Conservation (phyloP, 2,113 vertebrate species). For the Chroicocephalus ridibundus region DNA sequence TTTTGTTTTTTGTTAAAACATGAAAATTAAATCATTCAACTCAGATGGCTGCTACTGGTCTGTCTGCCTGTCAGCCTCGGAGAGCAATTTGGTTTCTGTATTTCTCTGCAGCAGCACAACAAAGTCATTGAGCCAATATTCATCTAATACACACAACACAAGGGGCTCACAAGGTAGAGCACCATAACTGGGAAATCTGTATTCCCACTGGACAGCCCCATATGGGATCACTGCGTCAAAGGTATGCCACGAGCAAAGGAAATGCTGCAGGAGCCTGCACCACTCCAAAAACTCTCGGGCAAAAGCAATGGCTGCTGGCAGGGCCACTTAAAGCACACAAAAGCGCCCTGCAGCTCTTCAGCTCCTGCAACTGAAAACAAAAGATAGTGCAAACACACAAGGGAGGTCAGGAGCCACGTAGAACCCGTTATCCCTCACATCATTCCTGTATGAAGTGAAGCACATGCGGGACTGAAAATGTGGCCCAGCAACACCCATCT, state of each 20-base stretch:
- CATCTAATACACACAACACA: not conserved
- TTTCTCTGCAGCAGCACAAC: not conserved
- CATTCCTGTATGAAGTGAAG: not conserved
- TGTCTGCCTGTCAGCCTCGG: not conserved
- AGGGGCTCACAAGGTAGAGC: not conserved
- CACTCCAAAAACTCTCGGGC: not conserved
- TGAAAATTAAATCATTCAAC: not conserved
- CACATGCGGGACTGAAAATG: not conserved
- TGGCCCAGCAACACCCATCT: not conserved
- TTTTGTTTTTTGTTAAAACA: not conserved
- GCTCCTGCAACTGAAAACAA: not conserved
- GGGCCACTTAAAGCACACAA: not conserved
- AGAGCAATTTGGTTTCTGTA: not conserved
- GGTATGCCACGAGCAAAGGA: not conserved
- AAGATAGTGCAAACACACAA: not conserved
- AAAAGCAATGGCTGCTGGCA: not conserved
- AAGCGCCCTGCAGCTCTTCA: not conserved
- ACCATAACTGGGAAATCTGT: not conserved
- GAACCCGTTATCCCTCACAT: not conserved
- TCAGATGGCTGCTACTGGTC: not conserved
- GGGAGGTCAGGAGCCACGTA: not conserved
- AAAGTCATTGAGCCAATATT: not conserved
- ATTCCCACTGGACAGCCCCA: not conserved
- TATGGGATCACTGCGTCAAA: not conserved
- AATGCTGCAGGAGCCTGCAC: not conserved